Evolutionary conservation across 1,140 invertebrate genomes (phyloP), one percentile per base, ranked within the genome.

Genomic region (Apis florea): DNA sequence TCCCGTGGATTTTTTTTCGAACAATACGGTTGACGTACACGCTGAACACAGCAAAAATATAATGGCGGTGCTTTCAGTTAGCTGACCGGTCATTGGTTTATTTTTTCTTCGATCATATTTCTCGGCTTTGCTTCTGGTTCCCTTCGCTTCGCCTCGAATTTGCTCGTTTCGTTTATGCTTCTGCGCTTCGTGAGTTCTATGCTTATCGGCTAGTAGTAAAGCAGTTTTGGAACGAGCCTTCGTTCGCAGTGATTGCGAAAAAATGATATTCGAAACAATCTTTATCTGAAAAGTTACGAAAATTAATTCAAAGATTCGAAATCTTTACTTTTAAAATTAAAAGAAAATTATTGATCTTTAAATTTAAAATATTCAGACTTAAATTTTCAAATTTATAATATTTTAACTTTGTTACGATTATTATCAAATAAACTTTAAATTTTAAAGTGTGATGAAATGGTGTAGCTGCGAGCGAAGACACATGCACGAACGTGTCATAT

Each of bases 141-240:
- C 8, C 53, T 54, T 47, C 15, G 11, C 21, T 15, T 66, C 19
- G 64, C 21, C 40, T 67, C 40, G 19, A 13, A 67, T 72, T 17
- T 54, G 6, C 24, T n/a, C 19, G 4, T 68, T 40, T 67, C 17
- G 31, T 21, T n/a, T 81, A 56, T 10, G 9, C 47, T 31, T 31
- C 73, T 67, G 72, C 59, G 63, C 54, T 40, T 74, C 68, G 49
- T 31, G 78, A 67, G 54, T 31, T 85, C 64, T 82, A 85, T 49
- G 53, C 88, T 90, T 91, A 89, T 64, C 66, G 56, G 83, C 82
- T 88, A 90, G 24, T 90, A 90, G 88, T 90, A 82, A 87, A 88
- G 86, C 86, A 67, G 72, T 68, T 73, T 61, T 17, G 5, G 69
- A 70, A 68, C 73, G 51, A 56, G 75, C 67, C 79, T 82, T 83